Base-by-base conservation (phyloP, 1,140 invertebrate species). In the Monochamus saltuarius region DNA sequence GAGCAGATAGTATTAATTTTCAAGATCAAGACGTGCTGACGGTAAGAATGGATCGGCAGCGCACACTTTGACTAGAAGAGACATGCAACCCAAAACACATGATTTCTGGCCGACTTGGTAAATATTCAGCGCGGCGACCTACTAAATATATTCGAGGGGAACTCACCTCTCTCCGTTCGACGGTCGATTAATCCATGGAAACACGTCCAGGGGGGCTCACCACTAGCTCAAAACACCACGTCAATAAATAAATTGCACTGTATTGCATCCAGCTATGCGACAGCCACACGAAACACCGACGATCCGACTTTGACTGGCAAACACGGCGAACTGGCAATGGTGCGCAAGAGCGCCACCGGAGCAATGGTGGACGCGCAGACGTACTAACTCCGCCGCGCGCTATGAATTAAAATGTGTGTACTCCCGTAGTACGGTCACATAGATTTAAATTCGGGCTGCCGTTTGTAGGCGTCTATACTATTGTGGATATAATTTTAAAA, bases 91-190 rank as follows among this genome's bases (percentile, higher is more conserved):
- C 14, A 11, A 36, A 43, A 55, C 53, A 29, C 22, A 29, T 29
- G 22, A 29, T 29, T 29, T 29, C 22, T 58, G 56, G 50, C 56
- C 56, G 45, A 58, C 43, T 58, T 58, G 56, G 50, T 58, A 58
- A 58, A 58, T 58, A 58, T 58, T 58, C 56, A 50, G 56, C 40
- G 50, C 56, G 55, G 43, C 55, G 56, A 58, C 56, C 56, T 58
- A 58, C 29, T 58, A 57, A 57, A 58, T 49, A 57, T 16, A 46
- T 14, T 16, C 16, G 16, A 37, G 6, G 19, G 22, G 35, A 16
- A 22, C 13, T 17, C 19, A 13, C 7, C 56, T 58, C 38, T 49
- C 56, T 47, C 50, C 37, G 56, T 46, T 47, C 45, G 16, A 11
- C 39, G 56, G 43, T 43, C 40, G 35, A 34, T 55, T 22, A 45